A percentile compares a stretch with the other conserved stretches of the same genome.
Conservation (phyloP, 2,888 invertebrate genomes). For the Cheilosia grossa region DNA sequence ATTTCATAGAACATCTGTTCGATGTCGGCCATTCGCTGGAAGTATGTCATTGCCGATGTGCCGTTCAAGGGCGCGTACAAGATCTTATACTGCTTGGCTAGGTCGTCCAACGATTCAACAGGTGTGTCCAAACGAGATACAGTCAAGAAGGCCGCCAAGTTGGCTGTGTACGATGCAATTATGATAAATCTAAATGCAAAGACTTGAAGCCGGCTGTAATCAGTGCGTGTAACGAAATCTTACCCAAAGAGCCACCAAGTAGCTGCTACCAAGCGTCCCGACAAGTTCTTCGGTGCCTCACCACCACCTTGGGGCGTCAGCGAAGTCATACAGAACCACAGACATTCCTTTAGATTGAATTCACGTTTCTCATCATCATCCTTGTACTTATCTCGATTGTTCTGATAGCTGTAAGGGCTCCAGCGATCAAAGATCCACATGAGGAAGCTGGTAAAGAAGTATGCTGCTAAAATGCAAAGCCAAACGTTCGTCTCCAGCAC, state of each 20-base stretch:
- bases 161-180: constrained; percentile 99
- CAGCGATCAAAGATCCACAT: constrained; percentile 99
- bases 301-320: constrained; percentile 97
- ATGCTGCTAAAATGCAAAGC: constrained; percentile 97
- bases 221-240: constrained; percentile 14
- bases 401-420: constrained; percentile 98
- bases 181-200: constrained; percentile 90
- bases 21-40: constrained; percentile 97
- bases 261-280: constrained; percentile 96
- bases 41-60: constrained; percentile 96
- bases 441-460: constrained; percentile 96
- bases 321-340: constrained; percentile 99
- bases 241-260: constrained; percentile 99
- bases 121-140: constrained; percentile 96
- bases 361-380: constrained; percentile 97
- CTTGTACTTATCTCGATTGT: constrained; percentile 95
- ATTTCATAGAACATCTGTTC: constrained; percentile 98
- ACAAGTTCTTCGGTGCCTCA: constrained; percentile 97
- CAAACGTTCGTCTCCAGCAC: constrained; percentile 98
- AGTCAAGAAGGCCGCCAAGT: constrained; percentile 98
- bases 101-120: constrained; percentile 95
- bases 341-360: constrained; percentile 97
- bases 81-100: constrained; percentile 97
- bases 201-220: not conserved
- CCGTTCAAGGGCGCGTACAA: constrained; percentile 96